phyloP scores from a whole-genome alignment of 2,113 vertebrate genomes.

The Haliaeetus leucogaster region DNA sequence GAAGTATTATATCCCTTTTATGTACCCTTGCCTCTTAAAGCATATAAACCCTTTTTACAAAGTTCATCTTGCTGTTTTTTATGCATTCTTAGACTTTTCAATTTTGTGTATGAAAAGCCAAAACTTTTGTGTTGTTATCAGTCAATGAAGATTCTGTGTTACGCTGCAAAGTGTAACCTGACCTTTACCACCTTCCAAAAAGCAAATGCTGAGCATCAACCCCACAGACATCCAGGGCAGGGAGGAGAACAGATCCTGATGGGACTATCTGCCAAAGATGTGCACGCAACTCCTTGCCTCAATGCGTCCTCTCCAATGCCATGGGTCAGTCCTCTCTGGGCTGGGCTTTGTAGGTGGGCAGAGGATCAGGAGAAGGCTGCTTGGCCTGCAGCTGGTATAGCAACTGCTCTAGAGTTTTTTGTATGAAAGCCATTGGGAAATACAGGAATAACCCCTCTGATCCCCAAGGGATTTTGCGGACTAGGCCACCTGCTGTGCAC shows the following conservation, averaged over 20 bases:
- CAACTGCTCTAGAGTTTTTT: neutral
- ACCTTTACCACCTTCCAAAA: neutral
- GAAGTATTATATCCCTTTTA: neutral
- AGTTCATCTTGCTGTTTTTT: neutral
- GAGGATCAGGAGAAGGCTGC: neutral
- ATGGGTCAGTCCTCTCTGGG: neutral
- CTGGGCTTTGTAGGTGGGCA: neutral
- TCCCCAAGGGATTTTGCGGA: neutral
- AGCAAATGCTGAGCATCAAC: neutral
- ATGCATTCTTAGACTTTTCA: neutral
- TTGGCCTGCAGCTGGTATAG: neutral
- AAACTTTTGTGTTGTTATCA: neutral
- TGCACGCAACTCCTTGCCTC: rapidly evolving
- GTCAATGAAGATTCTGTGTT: neutral
- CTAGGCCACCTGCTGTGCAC: neutral
- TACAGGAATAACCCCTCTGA: rapidly evolving
- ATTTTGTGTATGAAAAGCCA: neutral
- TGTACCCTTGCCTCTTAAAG: neutral
- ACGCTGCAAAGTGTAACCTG: neutral
- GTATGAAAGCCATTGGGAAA: neutral
- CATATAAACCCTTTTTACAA: neutral
- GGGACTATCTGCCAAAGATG: neutral
- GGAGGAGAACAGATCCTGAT: neutral
- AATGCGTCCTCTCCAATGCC: rapidly evolving
- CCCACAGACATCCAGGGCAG: neutral